These are phyloP conservation scores for Zenarchopterus dispar DNA, from an alignment of 2,797 vertebrate species.

Conservation along the genomic window DNA sequence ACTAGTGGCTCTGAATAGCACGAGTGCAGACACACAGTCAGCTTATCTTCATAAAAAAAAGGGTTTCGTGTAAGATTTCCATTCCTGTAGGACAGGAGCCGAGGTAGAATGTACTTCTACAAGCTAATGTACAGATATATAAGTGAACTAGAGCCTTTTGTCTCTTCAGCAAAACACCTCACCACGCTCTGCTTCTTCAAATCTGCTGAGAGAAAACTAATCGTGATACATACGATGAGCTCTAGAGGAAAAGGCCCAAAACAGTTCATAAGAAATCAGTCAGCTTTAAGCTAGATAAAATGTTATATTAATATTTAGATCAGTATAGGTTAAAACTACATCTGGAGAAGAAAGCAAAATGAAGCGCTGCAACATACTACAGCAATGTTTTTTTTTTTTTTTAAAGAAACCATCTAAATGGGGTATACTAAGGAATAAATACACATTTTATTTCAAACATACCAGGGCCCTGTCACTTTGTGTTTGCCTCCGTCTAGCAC, in stretches of 20 bases:
- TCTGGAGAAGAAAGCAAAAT: too few species aligned
- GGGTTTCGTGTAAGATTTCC: slow-evolving; percentile 14
- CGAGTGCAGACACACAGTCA: slow-evolving; percentile 20
- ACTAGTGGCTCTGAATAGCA: slow-evolving; percentile 15
- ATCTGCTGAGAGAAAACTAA: slow-evolving; percentile 42
- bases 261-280: slow-evolving; percentile 5
- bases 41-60: slow-evolving; percentile 6
- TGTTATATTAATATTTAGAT: not conserved
- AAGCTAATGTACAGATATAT: slow-evolving; percentile 48
- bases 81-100: slow-evolving; percentile 43
- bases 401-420: too few species aligned
- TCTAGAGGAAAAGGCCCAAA: too few species aligned
- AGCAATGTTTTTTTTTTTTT: too few species aligned
- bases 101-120: slow-evolving; percentile 52
- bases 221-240: too few species aligned
- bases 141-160: slow-evolving; percentile 48
- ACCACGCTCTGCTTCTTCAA: slow-evolving; percentile 29
- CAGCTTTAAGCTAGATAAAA: slow-evolving; percentile 3
- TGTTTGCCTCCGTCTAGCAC: too few species aligned
- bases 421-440: too few species aligned
- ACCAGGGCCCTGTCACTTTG: too few species aligned
- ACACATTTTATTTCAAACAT: too few species aligned
- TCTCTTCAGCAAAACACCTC: slow-evolving; percentile 43
- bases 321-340: too few species aligned
- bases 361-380: too few species aligned